Evolutionary conservation across 2,888 invertebrate species (phyloP).

Genomic region (Epirrhoe tristata): DNA sequence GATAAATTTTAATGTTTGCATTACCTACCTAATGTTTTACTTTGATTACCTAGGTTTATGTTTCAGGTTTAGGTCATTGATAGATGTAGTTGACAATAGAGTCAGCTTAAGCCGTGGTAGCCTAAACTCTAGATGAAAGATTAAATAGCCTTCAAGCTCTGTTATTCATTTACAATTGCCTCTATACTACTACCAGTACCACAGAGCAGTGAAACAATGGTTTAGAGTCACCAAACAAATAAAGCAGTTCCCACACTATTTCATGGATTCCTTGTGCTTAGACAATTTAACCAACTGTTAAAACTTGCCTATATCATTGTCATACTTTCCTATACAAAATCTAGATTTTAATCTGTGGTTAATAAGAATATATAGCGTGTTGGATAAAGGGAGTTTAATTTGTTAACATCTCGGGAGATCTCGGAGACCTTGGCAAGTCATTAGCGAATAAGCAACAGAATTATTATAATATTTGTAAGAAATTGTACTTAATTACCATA

Average conservation of each 20-base stretch:
- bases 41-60: too few species aligned
- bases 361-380: neutral
- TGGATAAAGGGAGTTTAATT: slow-evolving; percentile 17
- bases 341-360: neutral
- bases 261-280: slow-evolving; percentile 19
- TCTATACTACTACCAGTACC: slow-evolving; percentile 14
- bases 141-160: slow-evolving; percentile 24
- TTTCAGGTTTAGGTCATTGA: too few species aligned
- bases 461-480: slow-evolving; percentile 42
- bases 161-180: slow-evolving; percentile 25
- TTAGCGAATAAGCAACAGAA: slow-evolving; percentile 42
- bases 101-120: too few species aligned
- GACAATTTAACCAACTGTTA: slow-evolving; percentile 6
- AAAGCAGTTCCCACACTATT: slow-evolving; percentile 45
- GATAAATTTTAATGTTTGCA: too few species aligned
- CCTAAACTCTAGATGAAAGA: neutral
- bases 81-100: too few species aligned
- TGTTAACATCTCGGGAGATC: slow-evolving; percentile 40
- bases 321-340: neutral
- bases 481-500: slow-evolving; percentile 41
- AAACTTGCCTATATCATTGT: neutral
- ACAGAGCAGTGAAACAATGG: slow-evolving; percentile 33
- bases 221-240: slow-evolving; percentile 42
- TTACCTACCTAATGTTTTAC: too few species aligned
- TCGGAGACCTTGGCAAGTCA: slow-evolving; percentile 42